phyloP scores from a whole-genome alignment of 92 coral and sea anemone genomes.

The Porites evermanni region DNA sequence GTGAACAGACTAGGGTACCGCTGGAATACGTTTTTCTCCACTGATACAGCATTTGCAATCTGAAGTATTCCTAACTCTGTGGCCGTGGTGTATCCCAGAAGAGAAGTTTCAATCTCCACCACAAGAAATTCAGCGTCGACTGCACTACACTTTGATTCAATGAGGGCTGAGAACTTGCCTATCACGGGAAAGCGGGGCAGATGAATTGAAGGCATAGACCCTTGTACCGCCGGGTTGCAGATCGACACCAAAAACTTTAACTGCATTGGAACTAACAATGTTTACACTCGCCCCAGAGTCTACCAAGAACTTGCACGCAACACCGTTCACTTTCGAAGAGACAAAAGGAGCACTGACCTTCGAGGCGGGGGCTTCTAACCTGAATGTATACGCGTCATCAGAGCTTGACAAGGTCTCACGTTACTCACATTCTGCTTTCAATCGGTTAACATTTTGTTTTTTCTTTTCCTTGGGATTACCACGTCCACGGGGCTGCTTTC shows the following conservation, averaged over 20 bases:
- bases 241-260: constrained; percentile 12
- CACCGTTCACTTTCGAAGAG: constrained; percentile 42
- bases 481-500: no score
- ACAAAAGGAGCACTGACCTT: constrained; percentile 44
- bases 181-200: constrained; percentile 26
- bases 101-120: constrained; percentile 48
- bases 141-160: constrained; percentile 37
- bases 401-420: no score
- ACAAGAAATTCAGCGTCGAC: constrained; percentile 37
- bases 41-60: constrained; percentile 52
- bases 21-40: constrained; percentile 23
- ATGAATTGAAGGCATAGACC: constrained; percentile 22
- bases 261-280: constrained; percentile 19
- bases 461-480: no score
- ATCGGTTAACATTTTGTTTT: no score
- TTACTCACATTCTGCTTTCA: background rate
- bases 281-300: constrained; percentile 61
- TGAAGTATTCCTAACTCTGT: constrained; percentile 32
- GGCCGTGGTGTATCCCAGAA: constrained; percentile 58
- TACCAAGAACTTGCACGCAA: constrained; percentile 40
- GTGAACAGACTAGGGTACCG: background rate
- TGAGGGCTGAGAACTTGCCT: constrained; percentile 40
- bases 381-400: constrained; percentile 49
- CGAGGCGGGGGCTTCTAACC: background rate
- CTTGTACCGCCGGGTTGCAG: constrained; percentile 21